Conservation (phyloP, 2,888 invertebrate species). For the Mechanitis mazaeus region DNA sequence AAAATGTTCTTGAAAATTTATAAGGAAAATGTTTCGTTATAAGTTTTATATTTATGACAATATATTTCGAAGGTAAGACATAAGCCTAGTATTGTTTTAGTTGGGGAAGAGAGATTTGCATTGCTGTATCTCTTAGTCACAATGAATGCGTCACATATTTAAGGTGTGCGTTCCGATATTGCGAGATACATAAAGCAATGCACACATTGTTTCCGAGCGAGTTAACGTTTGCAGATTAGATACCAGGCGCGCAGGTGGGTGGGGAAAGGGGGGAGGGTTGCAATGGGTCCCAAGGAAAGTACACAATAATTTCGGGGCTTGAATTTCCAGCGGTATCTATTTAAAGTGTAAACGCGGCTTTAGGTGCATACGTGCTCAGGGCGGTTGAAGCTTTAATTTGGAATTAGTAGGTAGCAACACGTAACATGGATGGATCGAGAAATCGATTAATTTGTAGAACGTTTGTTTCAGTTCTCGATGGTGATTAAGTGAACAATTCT, state of each 20-base stretch:
- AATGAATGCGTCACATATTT: conserved; percentile 10
- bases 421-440: conserved; percentile 26
- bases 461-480: conserved; percentile 23
- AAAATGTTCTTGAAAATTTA: too few species aligned
- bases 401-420: conserved; percentile 35
- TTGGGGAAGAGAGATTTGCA: too few species aligned
- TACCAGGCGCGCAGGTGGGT: conserved; percentile 33
- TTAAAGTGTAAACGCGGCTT: conserved; percentile 32
- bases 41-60: too few species aligned
- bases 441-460: conserved; percentile 27
- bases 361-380: conserved; percentile 30
- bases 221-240: conserved; percentile 35
- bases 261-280: conserved; percentile 33
- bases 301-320: conserved; percentile 34
- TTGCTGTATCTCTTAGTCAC: too few species aligned
- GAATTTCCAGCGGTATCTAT: conserved; percentile 31
- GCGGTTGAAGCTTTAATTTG: conserved; percentile 34
- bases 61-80: too few species aligned
- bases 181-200: conserved; percentile 29
- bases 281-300: conserved; percentile 31
- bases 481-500: conserved; percentile 11
- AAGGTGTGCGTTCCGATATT: conserved; percentile 14
- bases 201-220: conserved; percentile 31
- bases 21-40: too few species aligned
- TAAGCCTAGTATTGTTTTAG: too few species aligned